Percentiles rank a stretch among this genome's conserved stretches.
phyloP scores from a whole-genome alignment of 2,888 invertebrate species.

The Ptychoptera albimana region DNA sequence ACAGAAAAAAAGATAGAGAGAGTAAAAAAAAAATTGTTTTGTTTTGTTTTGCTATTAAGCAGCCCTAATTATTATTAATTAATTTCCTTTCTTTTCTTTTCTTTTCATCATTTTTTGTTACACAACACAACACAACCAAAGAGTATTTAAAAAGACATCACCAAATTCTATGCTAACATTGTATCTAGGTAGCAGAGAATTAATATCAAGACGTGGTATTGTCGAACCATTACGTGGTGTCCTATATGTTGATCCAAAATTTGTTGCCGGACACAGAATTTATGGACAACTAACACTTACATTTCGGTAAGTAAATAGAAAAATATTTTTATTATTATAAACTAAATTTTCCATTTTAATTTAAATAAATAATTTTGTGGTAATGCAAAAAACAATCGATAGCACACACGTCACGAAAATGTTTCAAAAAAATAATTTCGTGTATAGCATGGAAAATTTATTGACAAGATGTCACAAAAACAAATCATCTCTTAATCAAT shows the following conservation, averaged over 20 bases:
- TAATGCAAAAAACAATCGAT: no score
- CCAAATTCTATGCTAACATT: constrained; percentile 66
- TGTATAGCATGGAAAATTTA: no score
- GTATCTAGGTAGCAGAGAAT: constrained; percentile 60
- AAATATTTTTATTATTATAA: constrained; percentile 3
- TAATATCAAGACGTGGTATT: constrained; percentile 51
- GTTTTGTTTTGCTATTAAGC: no score
- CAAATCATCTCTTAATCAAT: no score
- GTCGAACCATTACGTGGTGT: constrained; percentile 76
- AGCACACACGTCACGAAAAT: no score
- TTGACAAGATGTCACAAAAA: no score
- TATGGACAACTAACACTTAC: constrained; percentile 73
- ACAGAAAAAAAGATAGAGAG: no score
- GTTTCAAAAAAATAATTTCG: no score
- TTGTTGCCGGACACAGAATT: constrained; percentile 47
- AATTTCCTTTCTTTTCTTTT: no score
- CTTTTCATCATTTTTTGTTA: no score
- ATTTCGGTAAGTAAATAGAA: constrained; percentile 47
- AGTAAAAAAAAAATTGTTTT: no score
- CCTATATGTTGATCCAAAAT: constrained; percentile 63
- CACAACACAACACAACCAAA: background rate
- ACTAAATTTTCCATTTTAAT: background rate
- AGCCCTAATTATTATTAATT: no score
- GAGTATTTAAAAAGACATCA: constrained; percentile 73
- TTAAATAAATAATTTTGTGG: background rate